Evolutionary conservation across 2,113 vertebrate species (phyloP).

Genomic region (Zosterops borbonicus): DNA sequence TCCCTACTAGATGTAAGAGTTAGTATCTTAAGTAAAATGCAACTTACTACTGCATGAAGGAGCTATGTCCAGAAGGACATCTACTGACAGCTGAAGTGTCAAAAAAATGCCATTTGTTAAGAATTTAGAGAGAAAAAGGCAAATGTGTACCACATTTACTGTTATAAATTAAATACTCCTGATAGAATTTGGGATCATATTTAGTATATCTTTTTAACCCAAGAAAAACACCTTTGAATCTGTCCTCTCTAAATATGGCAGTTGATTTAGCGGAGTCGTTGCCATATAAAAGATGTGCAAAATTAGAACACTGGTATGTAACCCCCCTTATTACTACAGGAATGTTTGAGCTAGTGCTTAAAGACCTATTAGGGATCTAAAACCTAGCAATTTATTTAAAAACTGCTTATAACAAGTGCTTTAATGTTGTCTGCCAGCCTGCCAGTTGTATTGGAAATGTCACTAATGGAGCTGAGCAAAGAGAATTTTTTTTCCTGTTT

Average conservation of each 20-base stretch:
- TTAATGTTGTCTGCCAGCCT: background rate
- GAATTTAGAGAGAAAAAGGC: background rate
- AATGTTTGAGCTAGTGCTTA: background rate
- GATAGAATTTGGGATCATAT: background rate
- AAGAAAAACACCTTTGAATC: background rate
- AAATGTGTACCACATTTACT: background rate
- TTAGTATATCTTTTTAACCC: background rate
- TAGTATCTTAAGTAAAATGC: background rate
- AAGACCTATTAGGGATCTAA: background rate
- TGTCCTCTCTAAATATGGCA: background rate
- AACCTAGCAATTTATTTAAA: background rate
- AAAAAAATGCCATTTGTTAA: background rate
- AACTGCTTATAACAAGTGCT: background rate
- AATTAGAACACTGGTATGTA: background rate
- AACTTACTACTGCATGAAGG: background rate
- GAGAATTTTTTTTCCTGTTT: background rate
- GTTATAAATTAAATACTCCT: background rate
- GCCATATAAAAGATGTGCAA: background rate
- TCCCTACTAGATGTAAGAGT: background rate
- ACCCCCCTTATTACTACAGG: background rate
- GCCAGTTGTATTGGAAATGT: background rate
- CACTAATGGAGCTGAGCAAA: background rate
- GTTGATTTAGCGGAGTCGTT: background rate
- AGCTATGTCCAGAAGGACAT: background rate
- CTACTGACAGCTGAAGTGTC: background rate